These are phyloP conservation scores for Drosophila punjabiensis DNA, from an alignment of 1,140 invertebrate genomes.

Conservation along the genomic window DNA sequence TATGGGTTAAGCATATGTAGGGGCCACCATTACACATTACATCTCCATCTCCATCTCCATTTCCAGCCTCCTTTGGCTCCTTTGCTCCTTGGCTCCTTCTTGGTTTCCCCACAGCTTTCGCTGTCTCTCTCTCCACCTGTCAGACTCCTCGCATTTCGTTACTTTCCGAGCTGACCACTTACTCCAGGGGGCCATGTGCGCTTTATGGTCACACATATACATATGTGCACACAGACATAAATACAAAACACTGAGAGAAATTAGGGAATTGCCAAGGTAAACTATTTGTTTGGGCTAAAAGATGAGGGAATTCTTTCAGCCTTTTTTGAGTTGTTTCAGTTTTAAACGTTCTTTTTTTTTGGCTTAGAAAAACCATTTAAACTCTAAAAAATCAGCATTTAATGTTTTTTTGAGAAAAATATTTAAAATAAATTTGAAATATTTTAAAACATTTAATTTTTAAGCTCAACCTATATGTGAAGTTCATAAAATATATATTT, in stretches of 20 bases:
- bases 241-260: slow-evolving; percentile 11
- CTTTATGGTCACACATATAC: slow-evolving; percentile 48
- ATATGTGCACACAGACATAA: slow-evolving; percentile 8
- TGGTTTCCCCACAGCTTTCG: not conserved
- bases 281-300: not conserved
- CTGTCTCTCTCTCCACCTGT: slow-evolving; percentile 23
- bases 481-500: not conserved
- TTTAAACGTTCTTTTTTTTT: not conserved
- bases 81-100: not conserved
- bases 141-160: slow-evolving; percentile 25
- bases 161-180: slow-evolving; percentile 45
- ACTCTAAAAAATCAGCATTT: no score
- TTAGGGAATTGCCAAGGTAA: not conserved
- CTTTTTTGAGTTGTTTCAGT: not conserved
- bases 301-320: no score
- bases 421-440: not conserved
- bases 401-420: no score
- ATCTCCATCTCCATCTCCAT: not conserved
- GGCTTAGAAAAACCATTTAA: not conserved
- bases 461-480: not conserved
- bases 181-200: slow-evolving; percentile 59
- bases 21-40: slow-evolving; percentile 1
- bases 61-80: not conserved
- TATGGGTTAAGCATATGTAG: slow-evolving; percentile 33
- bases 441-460: not conserved